Base-by-base conservation (phyloP, 1,140 invertebrate species). In the Apis cerana region DNA sequence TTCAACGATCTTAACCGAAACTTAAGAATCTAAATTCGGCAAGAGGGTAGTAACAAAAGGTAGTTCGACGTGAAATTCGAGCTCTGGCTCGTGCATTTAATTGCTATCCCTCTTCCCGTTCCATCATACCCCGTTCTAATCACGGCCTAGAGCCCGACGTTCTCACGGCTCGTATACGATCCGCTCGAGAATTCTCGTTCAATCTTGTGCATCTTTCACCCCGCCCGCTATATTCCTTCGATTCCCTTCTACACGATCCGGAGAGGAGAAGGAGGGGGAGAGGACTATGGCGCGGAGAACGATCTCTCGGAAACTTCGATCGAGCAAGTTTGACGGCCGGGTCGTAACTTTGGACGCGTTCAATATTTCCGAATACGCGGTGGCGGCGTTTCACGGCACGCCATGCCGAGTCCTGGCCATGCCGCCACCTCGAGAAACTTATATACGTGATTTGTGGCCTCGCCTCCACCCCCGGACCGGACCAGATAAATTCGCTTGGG, bases 321-420 rank as follows among this genome's bases (percentile, higher is more conserved):
- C 82, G 67, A 56, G 68, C 43, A 88, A 88, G 82, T 88, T 88
- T 88, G 86, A 88, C 86, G 86, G 76, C 23, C 64, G 79, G 71
- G 64, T 70, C 86, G 86, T 84, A 88, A 87, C 82, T 87, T 88
- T 59, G 64, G 68, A 78, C 82, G 78, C 77, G 85, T 87, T 84
- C 85, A 81, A 88, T 88, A 88, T 87, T 87, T 87, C 75, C 86
- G 77, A 87, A 87, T 84, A 86, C 68, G 76, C 81, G 61, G 56
- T 19, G 59, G 59, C 71, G 75, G 54, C 69, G 52, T 83, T 83
- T 71, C 76, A 62, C 50, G 69, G 58, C 48, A 61, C 65, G 50
- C 17, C 56, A 76, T 43, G 67, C 67, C 33, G 33, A 5, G 33
- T 43, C 33, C 33, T 5, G 33, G 23, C 50, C 17, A 48, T 43